These are phyloP conservation scores for Pyxicephalus adspersus DNA, from an alignment of 2,113 vertebrate genomes.

Conservation along the genomic window DNA sequence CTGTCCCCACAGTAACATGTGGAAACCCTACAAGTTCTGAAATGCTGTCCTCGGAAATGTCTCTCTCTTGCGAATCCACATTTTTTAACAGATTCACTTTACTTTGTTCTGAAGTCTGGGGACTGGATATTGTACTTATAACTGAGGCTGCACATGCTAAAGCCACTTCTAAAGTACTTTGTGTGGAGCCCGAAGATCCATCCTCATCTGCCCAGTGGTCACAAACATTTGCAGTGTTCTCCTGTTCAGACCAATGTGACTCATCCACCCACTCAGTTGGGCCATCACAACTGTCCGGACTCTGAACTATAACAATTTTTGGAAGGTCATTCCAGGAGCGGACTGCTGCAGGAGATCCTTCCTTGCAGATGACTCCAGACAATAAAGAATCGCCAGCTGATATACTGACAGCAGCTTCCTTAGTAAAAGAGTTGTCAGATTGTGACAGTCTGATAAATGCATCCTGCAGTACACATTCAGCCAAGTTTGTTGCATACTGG, in stretches of 20 bases:
- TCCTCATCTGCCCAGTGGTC: slow-evolving; percentile 61
- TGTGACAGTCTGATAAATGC: slow-evolving; percentile 92
- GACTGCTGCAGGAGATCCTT: slow-evolving; percentile 63
- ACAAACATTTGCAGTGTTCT: slow-evolving; percentile 59
- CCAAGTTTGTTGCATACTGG: slow-evolving; percentile 89
- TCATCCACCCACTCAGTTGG: slow-evolving; percentile 75
- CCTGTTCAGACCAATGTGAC: slow-evolving; percentile 65
- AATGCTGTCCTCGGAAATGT: slow-evolving; percentile 44
- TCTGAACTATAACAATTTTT: slow-evolving; percentile 95
- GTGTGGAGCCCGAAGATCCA: slow-evolving; percentile 59
- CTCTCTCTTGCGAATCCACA: slow-evolving; percentile 6
- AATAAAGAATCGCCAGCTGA: slow-evolving; percentile 66
- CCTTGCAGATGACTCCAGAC: slow-evolving; percentile 56
- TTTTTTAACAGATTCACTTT: slow-evolving; percentile 69
- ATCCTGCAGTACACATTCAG: slow-evolving; percentile 93
- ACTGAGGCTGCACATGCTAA: slow-evolving; percentile 89
- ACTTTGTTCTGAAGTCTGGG: slow-evolving; percentile 82
- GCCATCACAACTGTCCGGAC: slow-evolving; percentile 85
- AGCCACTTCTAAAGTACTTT: slow-evolving; percentile 85
- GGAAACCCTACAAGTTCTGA: slow-evolving; percentile 54
- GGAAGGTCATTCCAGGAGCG: slow-evolving; percentile 87
- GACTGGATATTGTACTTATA: slow-evolving; percentile 90
- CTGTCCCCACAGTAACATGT: slow-evolving; percentile 40
- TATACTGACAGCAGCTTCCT: slow-evolving; percentile 76
- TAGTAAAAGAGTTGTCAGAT: slow-evolving; percentile 76